phyloP scores from a whole-genome alignment of 2,888 invertebrate species.

The Cataglyphis rosenhaueri region DNA sequence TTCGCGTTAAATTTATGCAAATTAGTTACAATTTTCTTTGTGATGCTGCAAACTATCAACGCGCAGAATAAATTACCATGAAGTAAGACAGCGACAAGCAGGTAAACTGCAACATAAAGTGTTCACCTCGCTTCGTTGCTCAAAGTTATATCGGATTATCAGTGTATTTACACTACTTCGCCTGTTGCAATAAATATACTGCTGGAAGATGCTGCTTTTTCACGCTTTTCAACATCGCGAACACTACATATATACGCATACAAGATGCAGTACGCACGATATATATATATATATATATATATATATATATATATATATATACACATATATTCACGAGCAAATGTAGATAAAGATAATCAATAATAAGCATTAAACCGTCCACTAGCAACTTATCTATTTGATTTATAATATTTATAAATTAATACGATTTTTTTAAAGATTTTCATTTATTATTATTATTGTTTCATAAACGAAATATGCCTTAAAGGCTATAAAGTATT shows the following conservation, averaged over 20 bases:
- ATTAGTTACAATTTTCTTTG: conserved; percentile 42
- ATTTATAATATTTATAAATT: conserved; percentile 1
- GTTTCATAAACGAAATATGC: background rate
- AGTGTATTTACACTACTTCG: conserved; percentile 19
- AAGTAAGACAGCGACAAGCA: conserved; percentile 27
- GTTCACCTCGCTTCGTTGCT: conserved; percentile 11
- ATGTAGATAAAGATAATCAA: background rate
- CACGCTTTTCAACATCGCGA: background rate
- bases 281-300: background rate
- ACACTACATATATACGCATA: background rate
- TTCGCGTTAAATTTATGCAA: conserved; percentile 28
- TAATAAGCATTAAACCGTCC: background rate
- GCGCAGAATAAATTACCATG: conserved; percentile 29
- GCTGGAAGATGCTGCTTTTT: conserved; percentile 2
- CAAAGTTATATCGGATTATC: conserved; percentile 39
- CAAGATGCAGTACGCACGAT: background rate
- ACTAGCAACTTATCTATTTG: background rate
- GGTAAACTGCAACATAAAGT: conserved; percentile 28
- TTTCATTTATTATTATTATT: conserved; percentile 20
- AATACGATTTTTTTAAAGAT: background rate
- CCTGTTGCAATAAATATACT: background rate
- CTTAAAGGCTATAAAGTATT: background rate
- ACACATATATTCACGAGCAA: background rate
- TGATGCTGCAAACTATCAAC: background rate
- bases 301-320: background rate